These are phyloP conservation scores for Zosterops pallidus DNA, from an alignment of 2,113 vertebrate species.

Conservation along the genomic window DNA sequence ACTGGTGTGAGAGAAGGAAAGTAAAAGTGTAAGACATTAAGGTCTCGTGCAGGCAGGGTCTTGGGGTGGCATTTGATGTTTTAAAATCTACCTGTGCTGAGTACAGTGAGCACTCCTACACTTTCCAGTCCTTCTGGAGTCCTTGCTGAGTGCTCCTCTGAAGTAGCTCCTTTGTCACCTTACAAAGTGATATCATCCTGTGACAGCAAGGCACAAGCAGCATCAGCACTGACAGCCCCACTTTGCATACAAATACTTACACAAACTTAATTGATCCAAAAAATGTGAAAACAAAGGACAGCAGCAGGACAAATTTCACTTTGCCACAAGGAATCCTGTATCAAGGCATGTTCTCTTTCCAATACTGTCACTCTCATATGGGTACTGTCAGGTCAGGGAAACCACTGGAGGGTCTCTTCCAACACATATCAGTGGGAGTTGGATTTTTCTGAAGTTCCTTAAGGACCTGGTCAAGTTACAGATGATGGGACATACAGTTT, in stretches of 20 bases:
- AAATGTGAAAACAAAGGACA: rapidly evolving
- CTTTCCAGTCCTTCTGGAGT: background rate
- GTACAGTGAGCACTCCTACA: background rate
- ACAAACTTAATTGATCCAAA: background rate
- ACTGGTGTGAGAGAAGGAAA: background rate
- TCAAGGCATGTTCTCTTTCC: background rate
- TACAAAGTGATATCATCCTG: background rate
- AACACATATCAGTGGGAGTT: rapidly evolving
- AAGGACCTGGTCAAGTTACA: background rate
- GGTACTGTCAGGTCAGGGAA: background rate
- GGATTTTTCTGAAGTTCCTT: background rate
- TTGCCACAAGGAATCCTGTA: background rate
- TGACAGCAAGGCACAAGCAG: background rate
- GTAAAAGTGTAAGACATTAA: background rate
- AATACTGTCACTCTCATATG: rapidly evolving
- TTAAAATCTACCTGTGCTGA: background rate
- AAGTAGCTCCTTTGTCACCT: background rate
- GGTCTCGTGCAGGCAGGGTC: background rate
- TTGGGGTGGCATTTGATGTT: background rate
- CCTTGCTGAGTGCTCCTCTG: background rate
- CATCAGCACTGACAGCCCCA: background rate
- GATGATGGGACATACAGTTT: background rate
- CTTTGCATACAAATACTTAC: background rate
- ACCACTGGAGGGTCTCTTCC: background rate
- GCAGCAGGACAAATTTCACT: background rate